Evolutionary conservation across 1,140 invertebrate genomes (phyloP).

Genomic region (Anoplolepis gracilipes): DNA sequence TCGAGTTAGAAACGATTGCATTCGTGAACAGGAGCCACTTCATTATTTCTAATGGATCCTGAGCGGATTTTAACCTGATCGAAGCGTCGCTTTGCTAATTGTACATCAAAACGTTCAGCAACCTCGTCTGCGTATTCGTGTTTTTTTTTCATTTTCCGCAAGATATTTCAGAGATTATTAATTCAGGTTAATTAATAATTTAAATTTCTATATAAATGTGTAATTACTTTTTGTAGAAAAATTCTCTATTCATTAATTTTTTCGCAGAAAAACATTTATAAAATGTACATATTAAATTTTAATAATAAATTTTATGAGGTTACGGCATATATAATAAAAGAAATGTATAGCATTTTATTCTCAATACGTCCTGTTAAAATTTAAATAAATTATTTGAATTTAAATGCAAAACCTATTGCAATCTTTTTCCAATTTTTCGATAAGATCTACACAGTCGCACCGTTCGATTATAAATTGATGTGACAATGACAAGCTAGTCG

Average conservation of each 20-base stretch:
- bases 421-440: not conserved
- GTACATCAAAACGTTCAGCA: not conserved
- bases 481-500: conserved; percentile 49
- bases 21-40: conserved; percentile 59
- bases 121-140: not conserved
- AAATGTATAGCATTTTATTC: not conserved
- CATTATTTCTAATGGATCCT: conserved; percentile 71
- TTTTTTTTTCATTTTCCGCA: conserved; percentile 12
- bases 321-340: too few relatives aligned
- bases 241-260: too few relatives aligned
- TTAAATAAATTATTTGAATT: not conserved
- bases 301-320: too few relatives aligned
- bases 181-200: not conserved
- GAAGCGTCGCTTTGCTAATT: conserved; percentile 49
- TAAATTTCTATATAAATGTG: not conserved
- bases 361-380: not conserved
- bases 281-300: not conserved
- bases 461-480: conserved; percentile 23
- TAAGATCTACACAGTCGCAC: conserved; percentile 3
- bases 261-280: not conserved
- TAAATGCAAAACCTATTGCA: not conserved
- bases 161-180: not conserved
- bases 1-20: conserved; percentile 63
- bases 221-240: not conserved
- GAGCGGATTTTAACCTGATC: conserved; percentile 54